Evolutionary conservation across 2,888 invertebrate species (phyloP), one percentile per base, ranked within the genome.

Genomic region (Nowickia ferox): DNA sequence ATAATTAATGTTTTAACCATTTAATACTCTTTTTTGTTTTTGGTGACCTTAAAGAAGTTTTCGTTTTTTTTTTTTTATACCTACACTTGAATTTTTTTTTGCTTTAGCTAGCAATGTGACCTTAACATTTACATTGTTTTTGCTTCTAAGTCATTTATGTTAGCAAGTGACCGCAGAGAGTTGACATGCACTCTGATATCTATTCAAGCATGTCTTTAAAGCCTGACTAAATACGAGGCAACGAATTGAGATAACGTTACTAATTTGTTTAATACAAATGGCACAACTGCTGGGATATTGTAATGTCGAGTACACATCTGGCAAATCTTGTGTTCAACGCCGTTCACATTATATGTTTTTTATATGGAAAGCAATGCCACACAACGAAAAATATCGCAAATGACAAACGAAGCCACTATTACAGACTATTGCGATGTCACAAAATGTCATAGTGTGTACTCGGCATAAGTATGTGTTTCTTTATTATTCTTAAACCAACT

Each of bases 141-240:
- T 30, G 6, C 1, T 53, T 57, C 63, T 4, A 19, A 53, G 9
- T 40, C 77, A 78, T 74, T 65, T 72, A 66, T 74, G 77, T 59
- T 77, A 72, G 59, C 75, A 79, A 76, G 72, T 83, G 86, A 86
- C 86, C 86, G 83, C 79, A 86, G 75, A 83, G 79, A 83, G 44
- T 83, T 83, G 86, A 80, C 83, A 86, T 80, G 86, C 83, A 79
- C 79, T 71, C 17, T 78, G 78, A 42, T 65, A 48, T 74, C 69
- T 53, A 76, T 53, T 80, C 78, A 80, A 78, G 83, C 86, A 72
- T 86, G 63, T 74, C 82, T 66, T 83, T 71, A 40, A 61, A 17
- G 17, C 9, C 9, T 61, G 40, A 61, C 9, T 42, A 17, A 17
- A 10, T 42, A 61, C 42, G 42, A 42, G 61, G 17, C 61, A 17